phyloP scores from a whole-genome alignment of 2,113 vertebrate genomes.

The Chaetorhynchus papuensis region DNA sequence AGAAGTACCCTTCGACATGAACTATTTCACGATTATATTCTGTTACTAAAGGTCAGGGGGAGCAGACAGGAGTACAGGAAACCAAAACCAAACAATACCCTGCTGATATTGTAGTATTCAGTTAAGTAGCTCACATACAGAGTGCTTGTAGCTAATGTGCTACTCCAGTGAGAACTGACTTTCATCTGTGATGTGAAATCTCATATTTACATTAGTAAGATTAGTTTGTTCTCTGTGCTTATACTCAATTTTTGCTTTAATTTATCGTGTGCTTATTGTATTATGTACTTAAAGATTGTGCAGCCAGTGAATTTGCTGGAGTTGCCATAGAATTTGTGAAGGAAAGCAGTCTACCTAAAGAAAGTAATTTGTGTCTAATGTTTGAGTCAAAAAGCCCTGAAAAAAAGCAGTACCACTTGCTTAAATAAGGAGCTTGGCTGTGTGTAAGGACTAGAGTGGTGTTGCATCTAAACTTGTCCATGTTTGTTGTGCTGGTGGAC shows the following conservation, averaged over 20 bases:
- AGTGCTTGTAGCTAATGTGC: not conserved
- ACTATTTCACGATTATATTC: not conserved
- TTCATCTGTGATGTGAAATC: not conserved
- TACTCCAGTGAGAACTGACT: not conserved
- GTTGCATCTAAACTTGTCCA: rapidly evolving
- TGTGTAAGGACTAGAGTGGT: rapidly evolving
- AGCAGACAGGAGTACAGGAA: too few relatives aligned
- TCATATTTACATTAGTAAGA: not conserved
- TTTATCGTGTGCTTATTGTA: not conserved
- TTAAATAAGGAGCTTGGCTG: not conserved
- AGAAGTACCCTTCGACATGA: not conserved
- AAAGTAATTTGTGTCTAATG: not conserved
- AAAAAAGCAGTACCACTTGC: not conserved
- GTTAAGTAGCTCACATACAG: not conserved
- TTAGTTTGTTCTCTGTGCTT: not conserved
- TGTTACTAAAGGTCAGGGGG: not conserved
- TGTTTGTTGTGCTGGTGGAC: not conserved
- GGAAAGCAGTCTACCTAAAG: not conserved
- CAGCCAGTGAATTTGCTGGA: not conserved
- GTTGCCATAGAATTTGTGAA: not conserved
- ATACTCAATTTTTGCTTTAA: not conserved
- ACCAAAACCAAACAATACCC: not conserved
- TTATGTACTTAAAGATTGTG: not conserved
- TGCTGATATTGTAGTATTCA: not conserved
- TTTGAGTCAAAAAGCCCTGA: not conserved